Evolutionary conservation across 2,888 invertebrate genomes (phyloP), one percentile per base, ranked within the genome.

Genomic region (Andrena haemorrhoa): DNA sequence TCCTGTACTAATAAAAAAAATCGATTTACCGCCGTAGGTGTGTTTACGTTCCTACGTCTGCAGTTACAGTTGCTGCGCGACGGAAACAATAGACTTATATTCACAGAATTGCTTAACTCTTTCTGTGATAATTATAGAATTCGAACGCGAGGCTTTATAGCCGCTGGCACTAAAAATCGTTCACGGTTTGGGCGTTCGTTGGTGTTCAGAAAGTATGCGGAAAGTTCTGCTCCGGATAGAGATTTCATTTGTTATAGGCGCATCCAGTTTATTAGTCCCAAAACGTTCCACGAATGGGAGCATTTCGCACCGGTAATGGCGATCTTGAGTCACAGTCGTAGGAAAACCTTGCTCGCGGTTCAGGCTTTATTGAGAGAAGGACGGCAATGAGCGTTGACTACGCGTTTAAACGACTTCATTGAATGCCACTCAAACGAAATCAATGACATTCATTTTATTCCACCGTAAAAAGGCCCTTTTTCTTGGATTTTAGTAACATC

Each of bases 1-100:
- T n/a, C 53, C 20, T 31, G 26, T 33, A 41, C 53, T 47, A 69
- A 75, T 49, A 63, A 75, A 63, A 68, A 41, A 78, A 33, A 12
- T 10, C 63, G 58, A 63, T 69, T 41, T 56, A 1, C 35, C 23
- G 8, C 1, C 29, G 29, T 49, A 75, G 68, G 33, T 79, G 65
- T 65, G 51, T 51, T 70, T 70, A 60, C 58, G 20, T 20, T 53
- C 31, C 23, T 51, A 16, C 20, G 7, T 10, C 23, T 75, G 16
- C 12, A 51, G 49, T 75, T 26, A 29, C 61, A 51, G n/a, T 10
- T 41, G 29, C 33, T 31, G 10, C n/a, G 31, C 8, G 33, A 61
- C 29, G 20, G 12, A 49, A 65, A 56, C 35, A 53, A 60, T n/a
- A 12, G 12, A 58, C 41, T 8, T 7, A 29, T 20, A 61, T 31